Evolutionary conservation across 2,113 vertebrate genomes (phyloP).

Genomic region (Naja naja): DNA sequence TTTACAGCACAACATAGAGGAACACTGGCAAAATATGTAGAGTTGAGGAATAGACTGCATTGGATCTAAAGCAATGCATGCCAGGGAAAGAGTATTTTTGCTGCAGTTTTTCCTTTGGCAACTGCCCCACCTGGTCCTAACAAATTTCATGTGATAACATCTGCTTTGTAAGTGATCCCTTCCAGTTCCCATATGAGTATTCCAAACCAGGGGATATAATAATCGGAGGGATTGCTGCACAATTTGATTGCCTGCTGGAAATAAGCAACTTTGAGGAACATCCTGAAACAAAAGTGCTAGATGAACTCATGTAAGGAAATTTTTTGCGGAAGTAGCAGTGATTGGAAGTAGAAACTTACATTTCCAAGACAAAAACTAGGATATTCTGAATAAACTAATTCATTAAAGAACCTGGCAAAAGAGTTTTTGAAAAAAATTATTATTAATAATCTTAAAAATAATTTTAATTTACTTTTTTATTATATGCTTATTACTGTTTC

Average conservation of each 20-base stretch:
- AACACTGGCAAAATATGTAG: background rate
- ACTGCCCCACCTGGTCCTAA: background rate
- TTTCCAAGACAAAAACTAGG: too few species aligned
- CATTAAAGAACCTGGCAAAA: background rate
- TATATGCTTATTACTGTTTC: background rate
- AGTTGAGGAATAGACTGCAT: background rate
- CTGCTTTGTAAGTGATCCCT: background rate
- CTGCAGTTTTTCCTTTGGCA: background rate
- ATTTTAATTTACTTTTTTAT: background rate
- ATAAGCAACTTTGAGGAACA: background rate
- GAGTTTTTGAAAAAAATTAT: background rate
- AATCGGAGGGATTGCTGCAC: background rate
- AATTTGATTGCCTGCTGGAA: background rate
- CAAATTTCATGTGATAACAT: background rate
- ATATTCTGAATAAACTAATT: too few species aligned
- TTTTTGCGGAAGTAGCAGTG: background rate
- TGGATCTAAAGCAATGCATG: background rate
- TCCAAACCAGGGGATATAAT: background rate
- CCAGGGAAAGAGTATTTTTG: background rate
- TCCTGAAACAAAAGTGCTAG: background rate
- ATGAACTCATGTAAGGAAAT: background rate
- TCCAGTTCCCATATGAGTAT: background rate
- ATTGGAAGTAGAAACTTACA: background rate
- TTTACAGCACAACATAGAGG: background rate
- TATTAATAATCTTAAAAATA: background rate